Evolutionary conservation across 2,888 invertebrate species (phyloP).

Genomic region (Brachylomia viminalis): DNA sequence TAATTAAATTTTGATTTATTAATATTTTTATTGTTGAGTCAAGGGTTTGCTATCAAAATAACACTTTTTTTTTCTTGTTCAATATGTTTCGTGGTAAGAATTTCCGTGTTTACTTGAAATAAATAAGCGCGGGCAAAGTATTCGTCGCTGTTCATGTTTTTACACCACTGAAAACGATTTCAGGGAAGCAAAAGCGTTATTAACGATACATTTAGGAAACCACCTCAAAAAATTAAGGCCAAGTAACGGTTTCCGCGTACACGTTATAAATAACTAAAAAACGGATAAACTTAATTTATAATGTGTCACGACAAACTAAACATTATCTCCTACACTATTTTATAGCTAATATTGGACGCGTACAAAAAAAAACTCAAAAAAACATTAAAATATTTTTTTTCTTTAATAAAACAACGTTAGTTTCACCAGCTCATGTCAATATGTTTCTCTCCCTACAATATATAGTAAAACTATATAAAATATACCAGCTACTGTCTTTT

Average conservation of each 20-base stretch:
- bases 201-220: not conserved
- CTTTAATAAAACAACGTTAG: too few species aligned
- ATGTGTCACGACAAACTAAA: not conserved
- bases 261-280: not conserved
- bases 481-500: constrained; percentile 70
- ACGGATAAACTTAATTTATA: fast-evolving
- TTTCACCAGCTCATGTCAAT: not conserved
- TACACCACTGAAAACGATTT: not conserved
- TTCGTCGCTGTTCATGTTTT: not conserved
- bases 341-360: too few species aligned
- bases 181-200: fast-evolving
- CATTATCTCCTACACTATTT: not conserved
- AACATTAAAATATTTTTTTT: not conserved
- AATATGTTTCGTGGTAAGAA: not conserved
- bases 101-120: not conserved
- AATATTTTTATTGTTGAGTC: constrained; percentile 79
- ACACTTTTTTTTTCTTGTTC: constrained; percentile 42
- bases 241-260: not conserved
- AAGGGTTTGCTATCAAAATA: constrained; percentile 81
- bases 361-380: not conserved
- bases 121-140: not conserved
- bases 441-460: not conserved
- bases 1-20: constrained; percentile 90
- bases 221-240: too few species aligned
- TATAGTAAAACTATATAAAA: constrained; percentile 16